Evolutionary conservation across 2,797 vertebrate species (phyloP).

Genomic region (Enteromius anoplus): DNA sequence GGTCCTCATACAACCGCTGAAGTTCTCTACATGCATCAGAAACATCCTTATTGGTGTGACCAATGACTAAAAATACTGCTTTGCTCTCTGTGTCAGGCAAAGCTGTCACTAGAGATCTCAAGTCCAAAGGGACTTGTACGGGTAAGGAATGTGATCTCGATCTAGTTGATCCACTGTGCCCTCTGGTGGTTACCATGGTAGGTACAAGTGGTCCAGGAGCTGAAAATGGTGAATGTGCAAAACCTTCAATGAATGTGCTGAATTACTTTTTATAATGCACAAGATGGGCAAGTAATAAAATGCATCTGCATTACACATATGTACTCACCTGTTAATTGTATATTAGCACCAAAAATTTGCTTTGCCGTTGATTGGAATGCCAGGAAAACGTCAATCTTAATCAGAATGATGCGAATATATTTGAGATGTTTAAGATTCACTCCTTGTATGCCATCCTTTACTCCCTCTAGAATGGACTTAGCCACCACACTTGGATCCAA

Average conservation of each 20-base stretch:
- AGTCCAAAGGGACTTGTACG: not conserved
- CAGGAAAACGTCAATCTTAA: constrained; percentile 65
- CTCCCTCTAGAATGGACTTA: constrained; percentile 62
- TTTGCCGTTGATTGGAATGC: constrained; percentile 63
- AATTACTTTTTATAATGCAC: not conserved
- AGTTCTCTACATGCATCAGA: constrained; percentile 60
- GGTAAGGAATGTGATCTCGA: not conserved
- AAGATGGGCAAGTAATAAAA: not conserved
- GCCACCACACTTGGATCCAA: constrained; percentile 64
- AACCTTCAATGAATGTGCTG: not conserved
- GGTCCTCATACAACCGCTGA: constrained; percentile 54
- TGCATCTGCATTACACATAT: no score
- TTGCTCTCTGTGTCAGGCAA: constrained; percentile 4
- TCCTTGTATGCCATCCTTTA: constrained; percentile 46
- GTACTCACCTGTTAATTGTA: constrained; percentile 35
- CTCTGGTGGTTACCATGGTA: constrained; percentile 13
- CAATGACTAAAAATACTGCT: constrained; percentile 64
- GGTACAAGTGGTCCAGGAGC: constrained; percentile 17
- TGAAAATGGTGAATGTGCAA: constrained; percentile 9
- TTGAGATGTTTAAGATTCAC: constrained; percentile 40
- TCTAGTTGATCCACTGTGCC: not conserved
- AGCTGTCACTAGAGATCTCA: not conserved
- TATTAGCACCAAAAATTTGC: constrained; percentile 49
- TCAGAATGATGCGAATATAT: constrained; percentile 63
- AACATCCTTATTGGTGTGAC: constrained; percentile 48